Evolutionary conservation across 2,888 invertebrate species (phyloP).

Genomic region (Clistopyga incitator): DNA sequence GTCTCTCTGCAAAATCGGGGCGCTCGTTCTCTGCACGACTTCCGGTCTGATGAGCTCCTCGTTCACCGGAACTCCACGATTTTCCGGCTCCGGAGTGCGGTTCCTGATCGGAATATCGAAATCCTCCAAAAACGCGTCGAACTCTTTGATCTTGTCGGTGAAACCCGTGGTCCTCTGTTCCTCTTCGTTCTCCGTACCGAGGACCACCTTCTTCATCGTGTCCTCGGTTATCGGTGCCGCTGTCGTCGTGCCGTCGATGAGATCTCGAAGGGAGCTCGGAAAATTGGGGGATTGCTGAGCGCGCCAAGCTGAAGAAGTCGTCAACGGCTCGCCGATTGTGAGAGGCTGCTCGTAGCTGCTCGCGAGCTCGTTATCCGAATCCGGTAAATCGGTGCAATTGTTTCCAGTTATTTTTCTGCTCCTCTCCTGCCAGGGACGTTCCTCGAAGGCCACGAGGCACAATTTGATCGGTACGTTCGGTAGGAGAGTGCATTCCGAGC

Average conservation of each 20-base stretch:
- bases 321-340: conserved; percentile 57
- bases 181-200: conserved; percentile 66
- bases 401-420: conserved; percentile 77
- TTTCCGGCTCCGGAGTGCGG: conserved; percentile 34
- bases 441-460: conserved; percentile 79
- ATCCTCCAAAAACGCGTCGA: conserved; percentile 78
- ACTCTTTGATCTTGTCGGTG: conserved; percentile 77
- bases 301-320: conserved; percentile 7
- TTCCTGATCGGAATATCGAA: conserved; percentile 76
- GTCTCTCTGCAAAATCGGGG: not conserved
- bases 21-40: conserved; percentile 53
- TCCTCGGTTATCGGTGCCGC: conserved; percentile 69
- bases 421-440: conserved; percentile 77
- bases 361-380: conserved; percentile 72
- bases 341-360: conserved; percentile 64
- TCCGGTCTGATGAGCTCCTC: conserved; percentile 74
- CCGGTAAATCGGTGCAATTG: conserved; percentile 78
- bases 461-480: conserved; percentile 73
- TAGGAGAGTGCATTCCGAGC: conserved; percentile 77
- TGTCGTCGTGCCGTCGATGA: conserved; percentile 47
- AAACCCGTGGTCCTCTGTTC: conserved; percentile 70
- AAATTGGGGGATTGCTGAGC: conserved; percentile 42
- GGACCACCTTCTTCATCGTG: conserved; percentile 67
- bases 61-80: conserved; percentile 69
- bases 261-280: conserved; percentile 66